These are phyloP conservation scores for Saturnia pavonia DNA, from an alignment of 2,888 invertebrate genomes.

Conservation along the genomic window DNA sequence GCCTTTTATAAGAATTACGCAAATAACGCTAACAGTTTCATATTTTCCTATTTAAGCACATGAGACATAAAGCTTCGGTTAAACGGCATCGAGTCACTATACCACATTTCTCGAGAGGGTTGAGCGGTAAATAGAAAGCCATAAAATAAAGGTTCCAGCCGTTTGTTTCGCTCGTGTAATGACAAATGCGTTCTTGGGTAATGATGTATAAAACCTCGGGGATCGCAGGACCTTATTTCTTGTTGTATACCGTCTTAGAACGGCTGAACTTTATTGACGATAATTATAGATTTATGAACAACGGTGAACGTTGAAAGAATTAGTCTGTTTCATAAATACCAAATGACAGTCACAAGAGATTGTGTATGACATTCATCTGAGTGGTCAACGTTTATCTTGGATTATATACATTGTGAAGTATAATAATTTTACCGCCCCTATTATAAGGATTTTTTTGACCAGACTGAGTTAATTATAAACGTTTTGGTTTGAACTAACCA, in stretches of 20 bases:
- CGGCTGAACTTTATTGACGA: not conserved
- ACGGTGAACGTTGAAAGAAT: too few species aligned
- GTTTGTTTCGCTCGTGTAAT: constrained; percentile 16
- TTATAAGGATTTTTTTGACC: too few species aligned
- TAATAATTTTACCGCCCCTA: too few species aligned
- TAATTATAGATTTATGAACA: not conserved
- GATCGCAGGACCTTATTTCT: not conserved
- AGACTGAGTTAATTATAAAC: not conserved
- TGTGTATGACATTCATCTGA: too few species aligned
- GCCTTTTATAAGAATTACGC: too few species aligned
- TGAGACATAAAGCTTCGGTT: constrained; percentile 7
- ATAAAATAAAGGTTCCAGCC: constrained; percentile 17
- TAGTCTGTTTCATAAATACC: not conserved
- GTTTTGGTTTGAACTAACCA: not conserved
- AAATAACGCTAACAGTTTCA: not conserved
- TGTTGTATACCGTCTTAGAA: not conserved
- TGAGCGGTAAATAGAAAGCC: constrained; percentile 18
- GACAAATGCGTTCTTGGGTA: constrained; percentile 11
- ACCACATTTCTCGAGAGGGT: constrained; percentile 13
- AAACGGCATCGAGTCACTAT: constrained; percentile 3
- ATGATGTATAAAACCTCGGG: constrained; percentile 15
- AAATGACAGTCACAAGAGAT: not conserved
- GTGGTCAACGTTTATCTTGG: too few species aligned
- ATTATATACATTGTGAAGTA: too few species aligned
- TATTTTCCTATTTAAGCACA: not conserved